Conservation (phyloP, 1,140 invertebrate species). For the Matsumurasca onukii region DNA sequence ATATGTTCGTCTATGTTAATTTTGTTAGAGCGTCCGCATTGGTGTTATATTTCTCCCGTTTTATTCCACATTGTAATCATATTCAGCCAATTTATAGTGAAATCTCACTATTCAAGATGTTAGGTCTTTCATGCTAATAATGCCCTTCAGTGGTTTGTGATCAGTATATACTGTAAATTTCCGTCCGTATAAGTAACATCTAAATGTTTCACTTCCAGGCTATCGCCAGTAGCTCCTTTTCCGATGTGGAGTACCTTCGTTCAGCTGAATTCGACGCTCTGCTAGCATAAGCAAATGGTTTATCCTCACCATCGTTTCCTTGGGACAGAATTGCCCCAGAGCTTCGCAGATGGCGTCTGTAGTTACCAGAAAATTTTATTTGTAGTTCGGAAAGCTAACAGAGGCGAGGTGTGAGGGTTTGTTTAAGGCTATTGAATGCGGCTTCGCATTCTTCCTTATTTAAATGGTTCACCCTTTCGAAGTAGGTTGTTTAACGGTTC, state of each 20-base stretch:
- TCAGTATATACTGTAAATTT: not conserved
- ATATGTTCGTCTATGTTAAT: no score
- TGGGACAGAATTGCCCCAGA: not conserved
- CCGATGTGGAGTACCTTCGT: not conserved
- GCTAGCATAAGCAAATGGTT: not conserved
- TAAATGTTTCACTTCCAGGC: not conserved
- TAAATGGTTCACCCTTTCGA: not conserved
- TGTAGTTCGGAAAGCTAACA: not conserved
- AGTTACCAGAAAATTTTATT: not conserved
- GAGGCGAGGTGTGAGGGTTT: not conserved
- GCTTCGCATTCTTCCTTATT: not conserved
- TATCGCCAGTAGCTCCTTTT: not conserved
- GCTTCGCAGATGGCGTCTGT: not conserved
- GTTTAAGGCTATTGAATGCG: not conserved
- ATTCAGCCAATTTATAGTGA: not conserved
- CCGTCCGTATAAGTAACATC: not conserved
- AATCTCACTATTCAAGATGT: not conserved
- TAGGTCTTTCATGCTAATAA: not conserved
- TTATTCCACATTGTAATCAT: not conserved
- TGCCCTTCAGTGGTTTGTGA: not conserved
- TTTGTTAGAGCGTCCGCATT: not conserved
- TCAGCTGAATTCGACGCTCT: not conserved
- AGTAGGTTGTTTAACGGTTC: not conserved
- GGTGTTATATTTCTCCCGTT: not conserved
- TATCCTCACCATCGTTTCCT: not conserved